Percentiles rank a stretch among this genome's conserved stretches.
Conservation (phyloP, 2,888 invertebrate genomes). For the Geophilus truncorum region DNA sequence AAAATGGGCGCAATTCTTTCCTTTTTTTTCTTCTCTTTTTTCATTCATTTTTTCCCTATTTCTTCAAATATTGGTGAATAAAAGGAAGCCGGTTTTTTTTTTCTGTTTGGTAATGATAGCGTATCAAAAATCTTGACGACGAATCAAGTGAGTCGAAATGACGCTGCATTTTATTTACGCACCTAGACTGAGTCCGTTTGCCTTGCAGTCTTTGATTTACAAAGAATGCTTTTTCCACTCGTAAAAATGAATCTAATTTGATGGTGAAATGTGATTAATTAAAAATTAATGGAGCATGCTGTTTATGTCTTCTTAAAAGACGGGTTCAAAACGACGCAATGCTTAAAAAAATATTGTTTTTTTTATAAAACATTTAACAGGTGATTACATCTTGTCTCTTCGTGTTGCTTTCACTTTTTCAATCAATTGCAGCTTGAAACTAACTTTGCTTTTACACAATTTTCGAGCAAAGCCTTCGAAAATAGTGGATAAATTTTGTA, state of each 20-base stretch:
- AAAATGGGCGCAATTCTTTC: conserved; percentile 14
- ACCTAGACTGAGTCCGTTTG: background rate
- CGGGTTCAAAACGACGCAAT: too few relatives aligned
- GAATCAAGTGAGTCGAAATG: conserved; percentile 2
- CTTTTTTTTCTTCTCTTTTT: background rate
- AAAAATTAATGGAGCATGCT: background rate
- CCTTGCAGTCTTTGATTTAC: background rate
- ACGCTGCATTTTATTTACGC: background rate
- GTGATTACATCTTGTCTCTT: too few relatives aligned
- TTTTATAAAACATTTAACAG: too few relatives aligned
- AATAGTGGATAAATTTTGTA: background rate
- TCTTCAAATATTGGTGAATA: background rate
- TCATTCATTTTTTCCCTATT: background rate
- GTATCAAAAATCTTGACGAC: conserved; percentile 4
- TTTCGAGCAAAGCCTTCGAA: background rate
- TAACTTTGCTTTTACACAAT: background rate
- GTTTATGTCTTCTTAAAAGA: background rate
- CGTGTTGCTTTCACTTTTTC: too few relatives aligned
- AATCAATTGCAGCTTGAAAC: too few relatives aligned
- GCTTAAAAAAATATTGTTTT: too few relatives aligned
- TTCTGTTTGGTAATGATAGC: conserved; percentile 10
- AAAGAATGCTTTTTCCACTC: background rate
- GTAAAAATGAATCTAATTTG: background rate
- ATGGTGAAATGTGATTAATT: background rate
- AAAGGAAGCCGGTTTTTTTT: background rate